phyloP scores from a whole-genome alignment of 2,797 vertebrate species.

The Borostomias antarcticus region DNA sequence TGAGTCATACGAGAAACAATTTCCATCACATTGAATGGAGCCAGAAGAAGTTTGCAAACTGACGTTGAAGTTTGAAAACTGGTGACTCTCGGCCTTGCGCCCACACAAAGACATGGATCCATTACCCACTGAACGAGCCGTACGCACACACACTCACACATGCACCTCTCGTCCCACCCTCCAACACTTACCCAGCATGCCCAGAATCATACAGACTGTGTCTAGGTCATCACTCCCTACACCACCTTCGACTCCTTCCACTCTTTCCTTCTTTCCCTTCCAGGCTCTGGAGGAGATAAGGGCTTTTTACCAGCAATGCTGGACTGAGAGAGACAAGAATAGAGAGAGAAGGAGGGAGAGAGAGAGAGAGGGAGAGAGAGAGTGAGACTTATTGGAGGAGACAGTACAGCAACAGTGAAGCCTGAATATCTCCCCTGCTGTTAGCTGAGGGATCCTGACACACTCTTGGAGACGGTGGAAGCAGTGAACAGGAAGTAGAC shows the following conservation, averaged over 20 bases:
- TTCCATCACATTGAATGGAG: too few relatives aligned
- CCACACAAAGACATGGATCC: too few relatives aligned
- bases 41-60: too few relatives aligned
- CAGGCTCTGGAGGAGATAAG: too few relatives aligned
- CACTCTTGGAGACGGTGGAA: slow-evolving; percentile 2
- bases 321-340: neutral
- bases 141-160: neutral
- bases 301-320: neutral
- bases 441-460: slow-evolving; percentile 1
- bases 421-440: too few relatives aligned
- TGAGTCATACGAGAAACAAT: too few relatives aligned
- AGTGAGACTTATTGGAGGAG: neutral
- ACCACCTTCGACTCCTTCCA: too few relatives aligned
- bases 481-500: neutral
- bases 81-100: too few relatives aligned
- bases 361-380: slow-evolving; percentile 1
- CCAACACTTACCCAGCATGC: neutral
- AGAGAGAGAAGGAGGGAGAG: neutral
- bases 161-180: neutral
- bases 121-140: neutral
- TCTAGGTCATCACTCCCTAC: too few relatives aligned
- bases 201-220: neutral
- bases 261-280: too few relatives aligned
- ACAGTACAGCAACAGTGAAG: neutral
- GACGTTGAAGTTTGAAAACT: too few relatives aligned